Percentiles rank a stretch among this genome's conserved stretches.
phyloP scores from a whole-genome alignment of 2,797 vertebrate genomes.

The Botia almorhae region DNA sequence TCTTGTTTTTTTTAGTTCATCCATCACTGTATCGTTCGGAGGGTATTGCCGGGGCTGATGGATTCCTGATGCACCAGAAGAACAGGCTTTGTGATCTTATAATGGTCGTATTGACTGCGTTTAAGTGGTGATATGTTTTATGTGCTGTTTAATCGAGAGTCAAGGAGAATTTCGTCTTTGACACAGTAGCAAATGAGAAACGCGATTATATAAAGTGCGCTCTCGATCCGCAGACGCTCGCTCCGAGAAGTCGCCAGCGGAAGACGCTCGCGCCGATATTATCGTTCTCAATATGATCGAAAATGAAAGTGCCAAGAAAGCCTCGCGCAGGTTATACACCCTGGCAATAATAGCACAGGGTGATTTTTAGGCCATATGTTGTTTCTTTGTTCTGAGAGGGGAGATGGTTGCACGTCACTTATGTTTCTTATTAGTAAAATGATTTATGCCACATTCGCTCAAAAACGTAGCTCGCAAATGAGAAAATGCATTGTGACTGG shows the following conservation, averaged over 20 bases:
- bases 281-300: constrained; percentile 64
- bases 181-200: constrained; percentile 78
- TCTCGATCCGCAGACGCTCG: not conserved
- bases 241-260: not conserved
- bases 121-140: constrained; percentile 62
- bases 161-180: constrained; percentile 76
- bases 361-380: constrained; percentile 99
- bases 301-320: constrained; percentile 82
- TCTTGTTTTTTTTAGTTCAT: constrained; percentile 75
- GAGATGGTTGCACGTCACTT: constrained; percentile 99
- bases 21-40: constrained; percentile 75
- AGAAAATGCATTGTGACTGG: constrained; percentile 99
- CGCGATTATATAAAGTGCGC: not conserved
- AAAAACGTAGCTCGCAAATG: constrained; percentile 99
- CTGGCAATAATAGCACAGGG: constrained; percentile 80
- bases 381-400: constrained; percentile 95
- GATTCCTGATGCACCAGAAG: constrained; percentile 39
- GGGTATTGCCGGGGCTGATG: constrained; percentile 53
- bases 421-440: constrained; percentile 99
- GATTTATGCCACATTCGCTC: constrained; percentile 99
- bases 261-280: constrained; percentile 60
- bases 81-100: constrained; percentile 53
- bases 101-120: constrained; percentile 45
- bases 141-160: constrained; percentile 76
- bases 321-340: constrained; percentile 82